Conservation (phyloP, 2,797 vertebrate genomes). For the Pangasius mekongensis region DNA sequence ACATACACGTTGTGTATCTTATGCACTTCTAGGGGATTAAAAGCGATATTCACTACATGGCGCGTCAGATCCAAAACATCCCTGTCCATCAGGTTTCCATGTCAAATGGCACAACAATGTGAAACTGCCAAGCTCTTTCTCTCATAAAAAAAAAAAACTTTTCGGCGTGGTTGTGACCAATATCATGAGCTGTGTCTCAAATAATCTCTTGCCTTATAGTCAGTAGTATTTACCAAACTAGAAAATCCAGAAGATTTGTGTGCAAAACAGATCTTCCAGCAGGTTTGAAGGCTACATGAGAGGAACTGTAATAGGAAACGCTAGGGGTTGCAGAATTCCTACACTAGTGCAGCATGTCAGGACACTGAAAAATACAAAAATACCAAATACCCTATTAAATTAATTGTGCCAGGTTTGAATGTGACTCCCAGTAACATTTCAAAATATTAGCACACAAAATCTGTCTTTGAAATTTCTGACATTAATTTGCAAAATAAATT, state of each 20-base stretch:
- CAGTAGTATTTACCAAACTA: neutral
- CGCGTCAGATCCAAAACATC: neutral
- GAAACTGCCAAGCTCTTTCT: neutral
- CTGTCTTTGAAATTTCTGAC: neutral
- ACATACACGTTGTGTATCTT: neutral
- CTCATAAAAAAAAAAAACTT: neutral
- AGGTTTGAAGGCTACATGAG: neutral
- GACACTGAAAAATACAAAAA: neutral
- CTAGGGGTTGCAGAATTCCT: neutral
- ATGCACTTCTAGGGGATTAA: neutral
- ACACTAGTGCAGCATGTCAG: neutral
- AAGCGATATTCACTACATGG: neutral
- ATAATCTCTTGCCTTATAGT: neutral
- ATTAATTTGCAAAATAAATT: neutral
- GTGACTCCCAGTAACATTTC: neutral
- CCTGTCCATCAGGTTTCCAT: neutral
- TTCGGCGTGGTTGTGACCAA: neutral
- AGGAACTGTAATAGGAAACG: neutral
- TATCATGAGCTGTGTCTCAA: neutral
- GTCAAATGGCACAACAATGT: neutral
- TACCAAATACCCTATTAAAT: neutral
- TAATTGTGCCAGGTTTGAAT: neutral
- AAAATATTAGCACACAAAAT: neutral
- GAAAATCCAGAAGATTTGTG: neutral
- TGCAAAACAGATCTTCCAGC: neutral